phyloP scores from a whole-genome alignment of 2,797 vertebrate species.

The Betta splendens region DNA sequence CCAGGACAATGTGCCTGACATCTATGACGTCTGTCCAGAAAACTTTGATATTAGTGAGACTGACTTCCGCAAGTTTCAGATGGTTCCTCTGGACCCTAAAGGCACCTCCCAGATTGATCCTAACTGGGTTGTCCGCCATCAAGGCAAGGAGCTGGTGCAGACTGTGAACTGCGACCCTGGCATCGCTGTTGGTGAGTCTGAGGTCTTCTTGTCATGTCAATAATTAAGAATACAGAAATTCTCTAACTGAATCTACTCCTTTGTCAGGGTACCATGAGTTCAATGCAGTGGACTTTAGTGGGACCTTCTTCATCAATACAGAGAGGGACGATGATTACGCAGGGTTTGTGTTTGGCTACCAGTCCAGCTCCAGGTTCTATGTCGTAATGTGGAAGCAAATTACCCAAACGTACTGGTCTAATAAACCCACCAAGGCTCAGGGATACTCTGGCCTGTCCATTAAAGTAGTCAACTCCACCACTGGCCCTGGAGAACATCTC shows the following conservation, averaged over 20 bases:
- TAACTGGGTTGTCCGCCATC: conserved; percentile 98
- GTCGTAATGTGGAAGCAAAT: conserved; percentile 99
- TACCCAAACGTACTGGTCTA: conserved; percentile 97
- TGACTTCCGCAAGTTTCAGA: conserved; percentile 97
- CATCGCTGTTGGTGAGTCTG: conserved; percentile 92
- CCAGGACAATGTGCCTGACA: conserved; percentile 92
- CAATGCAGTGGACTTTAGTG: conserved; percentile 96
- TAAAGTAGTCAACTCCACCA: conserved; percentile 98
- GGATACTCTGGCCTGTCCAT: conserved; percentile 96
- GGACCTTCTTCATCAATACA: conserved; percentile 98
- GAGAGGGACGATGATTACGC: conserved; percentile 97
- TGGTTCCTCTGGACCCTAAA: conserved; percentile 98
- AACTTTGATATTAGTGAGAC: conserved; percentile 96
- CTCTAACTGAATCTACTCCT: conserved; percentile 2
- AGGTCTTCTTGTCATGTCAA: not conserved
- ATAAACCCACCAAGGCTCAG: conserved; percentile 93
- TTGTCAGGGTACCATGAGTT: conserved; percentile 93
- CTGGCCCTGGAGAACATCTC: conserved; percentile 95
- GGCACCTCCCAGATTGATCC: conserved; percentile 98
- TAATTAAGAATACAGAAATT: too few relatives aligned
- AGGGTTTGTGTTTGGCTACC: conserved; percentile 97
- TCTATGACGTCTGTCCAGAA: conserved; percentile 96
- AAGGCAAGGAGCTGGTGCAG: conserved; percentile 97
- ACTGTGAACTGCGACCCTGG: conserved; percentile 99
- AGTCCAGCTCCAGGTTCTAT: conserved; percentile 97